A percentile compares a stretch with the other conserved stretches of the same genome.
Evolutionary conservation across 2,797 vertebrate genomes (phyloP).

Genomic region (Sternarchorhynchus goeldii): DNA sequence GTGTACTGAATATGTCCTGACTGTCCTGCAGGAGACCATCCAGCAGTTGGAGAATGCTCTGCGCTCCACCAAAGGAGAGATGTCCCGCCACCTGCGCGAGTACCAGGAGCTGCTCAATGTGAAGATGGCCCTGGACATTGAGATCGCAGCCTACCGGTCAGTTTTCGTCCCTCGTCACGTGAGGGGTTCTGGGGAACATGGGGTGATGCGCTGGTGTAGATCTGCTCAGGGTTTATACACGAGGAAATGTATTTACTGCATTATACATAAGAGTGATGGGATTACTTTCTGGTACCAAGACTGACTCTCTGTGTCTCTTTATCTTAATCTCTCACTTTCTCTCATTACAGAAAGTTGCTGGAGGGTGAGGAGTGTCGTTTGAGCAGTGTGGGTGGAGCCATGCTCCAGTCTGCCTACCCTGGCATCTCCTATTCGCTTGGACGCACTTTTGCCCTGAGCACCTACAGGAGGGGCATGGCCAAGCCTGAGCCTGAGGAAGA

Average conservation of each 20-base stretch:
- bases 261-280: background rate
- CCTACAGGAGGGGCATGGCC: slow-evolving; percentile 70
- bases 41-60: slow-evolving; percentile 77
- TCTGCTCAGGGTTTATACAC: no score
- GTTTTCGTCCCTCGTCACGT: slow-evolving; percentile 1
- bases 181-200: no score
- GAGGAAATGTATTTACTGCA: no score
- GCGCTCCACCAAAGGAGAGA: slow-evolving; percentile 79
- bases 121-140: slow-evolving; percentile 85
- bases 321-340: slow-evolving; percentile 3
- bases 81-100: slow-evolving; percentile 81
- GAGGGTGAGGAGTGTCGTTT: slow-evolving; percentile 84
- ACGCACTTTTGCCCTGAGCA: slow-evolving; percentile 70
- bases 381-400: slow-evolving; percentile 70
- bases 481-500: slow-evolving; percentile 74
- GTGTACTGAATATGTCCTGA: background rate
- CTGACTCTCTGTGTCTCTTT: background rate
- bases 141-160: slow-evolving; percentile 83
- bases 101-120: slow-evolving; percentile 84
- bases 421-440: slow-evolving; percentile 72
- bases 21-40: slow-evolving; percentile 71
- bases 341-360: slow-evolving; percentile 78
- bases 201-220: no score
- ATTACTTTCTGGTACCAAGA: no score
- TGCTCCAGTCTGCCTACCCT: slow-evolving; percentile 75